phyloP scores from a whole-genome alignment of 2,797 vertebrate species.

The Salmo trutta region DNA sequence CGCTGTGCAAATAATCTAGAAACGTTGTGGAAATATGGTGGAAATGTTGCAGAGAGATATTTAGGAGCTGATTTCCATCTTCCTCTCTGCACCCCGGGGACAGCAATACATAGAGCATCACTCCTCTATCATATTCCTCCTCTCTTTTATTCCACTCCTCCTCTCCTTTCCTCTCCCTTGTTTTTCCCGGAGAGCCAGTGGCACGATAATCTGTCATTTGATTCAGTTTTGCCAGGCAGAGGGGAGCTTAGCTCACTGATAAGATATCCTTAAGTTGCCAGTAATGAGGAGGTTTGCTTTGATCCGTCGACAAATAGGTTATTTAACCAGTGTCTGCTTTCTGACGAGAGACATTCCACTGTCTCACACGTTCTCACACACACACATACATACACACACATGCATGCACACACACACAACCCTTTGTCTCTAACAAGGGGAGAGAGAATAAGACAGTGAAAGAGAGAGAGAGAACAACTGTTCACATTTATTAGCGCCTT shows the following conservation, averaged over 20 bases:
- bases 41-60: neutral
- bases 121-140: neutral
- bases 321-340: conserved; percentile 72
- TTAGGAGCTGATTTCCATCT: neutral
- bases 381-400: neutral
- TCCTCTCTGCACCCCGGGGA: neutral
- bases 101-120: neutral
- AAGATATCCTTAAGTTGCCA: conserved; percentile 77
- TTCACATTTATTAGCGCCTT: neutral
- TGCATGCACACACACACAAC: neutral
- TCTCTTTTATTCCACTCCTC: conserved; percentile 5
- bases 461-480: neutral
- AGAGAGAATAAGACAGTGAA: neutral
- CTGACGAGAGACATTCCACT: conserved; percentile 49
- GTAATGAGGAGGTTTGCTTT: conserved; percentile 79
- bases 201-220: conserved; percentile 72
- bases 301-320: conserved; percentile 78
- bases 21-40: neutral
- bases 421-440: neutral
- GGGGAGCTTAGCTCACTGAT: conserved; percentile 70
- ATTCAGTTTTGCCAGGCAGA: conserved; percentile 72
- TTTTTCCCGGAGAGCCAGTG: conserved; percentile 62
- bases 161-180: conserved; percentile 54
- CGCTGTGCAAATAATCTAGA: neutral
- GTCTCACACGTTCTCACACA: conserved; percentile 18